Conservation (phyloP, 2,113 vertebrate genomes). For the Prunella himalayana region DNA sequence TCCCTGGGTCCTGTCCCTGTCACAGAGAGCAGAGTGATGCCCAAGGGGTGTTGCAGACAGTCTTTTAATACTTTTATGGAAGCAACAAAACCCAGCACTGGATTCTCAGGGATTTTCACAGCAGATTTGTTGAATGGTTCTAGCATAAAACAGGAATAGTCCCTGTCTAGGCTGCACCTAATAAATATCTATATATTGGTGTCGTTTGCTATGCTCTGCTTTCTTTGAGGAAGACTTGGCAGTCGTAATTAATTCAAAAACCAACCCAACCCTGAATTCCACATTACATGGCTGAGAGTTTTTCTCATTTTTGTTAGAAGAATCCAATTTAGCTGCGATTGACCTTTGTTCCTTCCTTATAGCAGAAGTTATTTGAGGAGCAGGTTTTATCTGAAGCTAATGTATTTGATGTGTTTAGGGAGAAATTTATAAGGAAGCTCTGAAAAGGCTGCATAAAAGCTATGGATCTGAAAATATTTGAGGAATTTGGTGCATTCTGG, state of each 20-base stretch:
- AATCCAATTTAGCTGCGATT: not conserved
- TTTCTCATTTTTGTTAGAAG: not conserved
- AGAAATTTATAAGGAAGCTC: not conserved
- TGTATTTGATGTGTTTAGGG: not conserved
- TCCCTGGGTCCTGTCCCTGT: not conserved
- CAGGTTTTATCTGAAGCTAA: not conserved
- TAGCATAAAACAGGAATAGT: not conserved
- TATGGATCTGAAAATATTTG: not conserved
- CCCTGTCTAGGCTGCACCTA: not conserved
- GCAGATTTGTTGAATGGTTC: not conserved
- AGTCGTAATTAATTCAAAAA: not conserved
- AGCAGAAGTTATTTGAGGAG: not conserved
- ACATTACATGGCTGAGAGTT: not conserved
- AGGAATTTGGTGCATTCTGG: not conserved
- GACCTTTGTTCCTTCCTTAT: not conserved
- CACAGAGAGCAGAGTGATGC: not conserved
- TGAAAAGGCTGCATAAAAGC: not conserved
- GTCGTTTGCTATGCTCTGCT: not conserved
- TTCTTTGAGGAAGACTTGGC: not conserved
- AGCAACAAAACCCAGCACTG: not conserved
- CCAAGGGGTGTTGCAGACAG: not conserved
- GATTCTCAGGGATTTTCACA: not conserved
- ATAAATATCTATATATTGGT: not conserved
- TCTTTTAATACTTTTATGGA: not conserved
- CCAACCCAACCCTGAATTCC: not conserved